phyloP scores from a whole-genome alignment of 1,140 invertebrate species.

The Papilio helenus region DNA sequence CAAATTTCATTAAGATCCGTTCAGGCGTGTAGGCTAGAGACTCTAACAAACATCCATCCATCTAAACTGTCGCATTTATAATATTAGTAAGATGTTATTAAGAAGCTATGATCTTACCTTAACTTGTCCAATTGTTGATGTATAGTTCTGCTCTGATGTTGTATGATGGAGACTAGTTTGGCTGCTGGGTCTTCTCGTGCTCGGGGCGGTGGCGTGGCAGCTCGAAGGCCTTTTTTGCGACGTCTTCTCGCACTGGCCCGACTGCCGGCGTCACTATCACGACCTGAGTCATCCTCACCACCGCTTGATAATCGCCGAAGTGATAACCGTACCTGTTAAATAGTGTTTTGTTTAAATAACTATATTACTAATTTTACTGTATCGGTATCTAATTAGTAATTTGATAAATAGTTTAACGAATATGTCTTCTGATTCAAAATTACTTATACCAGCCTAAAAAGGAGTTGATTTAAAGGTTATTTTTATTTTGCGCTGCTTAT shows the following conservation, averaged over 20 bases:
- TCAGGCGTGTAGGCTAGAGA: too few relatives aligned
- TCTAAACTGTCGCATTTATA: too few relatives aligned
- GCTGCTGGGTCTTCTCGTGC: conserved; percentile 84
- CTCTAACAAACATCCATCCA: too few relatives aligned
- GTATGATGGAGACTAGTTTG: conserved; percentile 88
- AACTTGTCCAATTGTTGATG: conserved; percentile 87
- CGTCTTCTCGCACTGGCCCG: conserved; percentile 56
- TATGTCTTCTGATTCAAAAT: too few relatives aligned
- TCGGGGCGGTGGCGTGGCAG: conserved; percentile 66
- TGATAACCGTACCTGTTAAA: conserved; percentile 68
- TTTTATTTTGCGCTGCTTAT: neutral
- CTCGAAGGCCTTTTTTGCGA: conserved; percentile 54
- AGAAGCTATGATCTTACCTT: conserved; percentile 68
- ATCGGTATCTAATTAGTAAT: too few relatives aligned
- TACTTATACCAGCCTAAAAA: too few relatives aligned
- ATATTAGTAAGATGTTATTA: neutral
- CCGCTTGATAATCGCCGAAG: conserved; percentile 71
- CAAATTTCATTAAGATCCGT: too few relatives aligned
- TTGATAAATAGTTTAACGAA: too few relatives aligned
- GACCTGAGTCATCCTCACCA: conserved; percentile 75
- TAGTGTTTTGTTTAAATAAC: neutral
- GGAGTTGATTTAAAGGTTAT: too few relatives aligned
- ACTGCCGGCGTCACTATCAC: conserved; percentile 73
- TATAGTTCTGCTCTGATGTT: conserved; percentile 92
- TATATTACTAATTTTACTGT: neutral